Conservation (phyloP, 2,888 invertebrate genomes). For the Erebia ligea region DNA sequence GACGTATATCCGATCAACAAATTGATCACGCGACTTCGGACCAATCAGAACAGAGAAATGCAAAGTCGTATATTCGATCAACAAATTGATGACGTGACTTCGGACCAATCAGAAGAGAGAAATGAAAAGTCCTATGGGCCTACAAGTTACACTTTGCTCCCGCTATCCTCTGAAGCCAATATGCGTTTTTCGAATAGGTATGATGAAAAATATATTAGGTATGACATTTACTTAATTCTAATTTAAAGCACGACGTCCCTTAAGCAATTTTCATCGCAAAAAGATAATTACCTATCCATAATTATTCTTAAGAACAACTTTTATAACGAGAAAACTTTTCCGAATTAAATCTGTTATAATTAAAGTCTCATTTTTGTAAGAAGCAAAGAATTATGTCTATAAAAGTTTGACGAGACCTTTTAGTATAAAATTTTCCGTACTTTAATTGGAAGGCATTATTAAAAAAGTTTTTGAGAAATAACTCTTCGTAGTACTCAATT, state of each 20-base stretch:
- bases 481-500: constrained; percentile 17
- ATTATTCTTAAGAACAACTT: constrained; percentile 6
- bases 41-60: too few relatives aligned
- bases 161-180: too few relatives aligned
- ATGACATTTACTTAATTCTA: too few relatives aligned
- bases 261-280: neutral
- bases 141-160: too few relatives aligned
- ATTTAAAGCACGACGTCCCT: neutral
- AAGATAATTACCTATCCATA: neutral
- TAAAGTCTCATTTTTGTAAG: constrained; percentile 3
- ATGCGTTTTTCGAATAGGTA: too few relatives aligned
- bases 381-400: constrained; percentile 1
- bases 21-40: too few relatives aligned
- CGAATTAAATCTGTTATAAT: neutral
- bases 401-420: constrained; percentile 13
- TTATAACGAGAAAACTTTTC: constrained; percentile 11
- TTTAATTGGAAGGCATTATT: constrained; percentile 26
- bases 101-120: too few relatives aligned
- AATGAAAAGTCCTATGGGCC: too few relatives aligned
- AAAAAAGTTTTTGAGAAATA: constrained; percentile 22
- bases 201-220: too few relatives aligned
- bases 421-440: constrained; percentile 10
- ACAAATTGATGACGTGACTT: too few relatives aligned
- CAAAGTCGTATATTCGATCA: too few relatives aligned
- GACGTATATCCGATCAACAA: too few relatives aligned